Evolutionary conservation across 2,113 vertebrate genomes (phyloP).

Genomic region (Antennarius striatus): DNA sequence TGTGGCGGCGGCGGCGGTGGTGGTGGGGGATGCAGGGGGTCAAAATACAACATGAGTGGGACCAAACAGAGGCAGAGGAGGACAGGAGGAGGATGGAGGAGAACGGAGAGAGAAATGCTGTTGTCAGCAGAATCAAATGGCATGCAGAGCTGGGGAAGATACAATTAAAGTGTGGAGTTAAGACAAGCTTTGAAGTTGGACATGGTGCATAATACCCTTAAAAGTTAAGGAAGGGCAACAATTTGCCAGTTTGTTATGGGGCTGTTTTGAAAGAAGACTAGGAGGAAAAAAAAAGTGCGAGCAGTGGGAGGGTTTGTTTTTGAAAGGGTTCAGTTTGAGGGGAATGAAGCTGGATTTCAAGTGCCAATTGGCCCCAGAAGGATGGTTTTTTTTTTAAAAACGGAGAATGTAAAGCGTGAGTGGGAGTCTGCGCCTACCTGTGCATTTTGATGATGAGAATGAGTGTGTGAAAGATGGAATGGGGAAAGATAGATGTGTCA

Average conservation of each 20-base stretch:
- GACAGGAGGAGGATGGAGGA: slow-evolving; percentile 64
- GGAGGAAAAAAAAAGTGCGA: not conserved
- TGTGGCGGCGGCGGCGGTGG: slow-evolving; percentile 1
- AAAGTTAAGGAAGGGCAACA: slow-evolving; percentile 71
- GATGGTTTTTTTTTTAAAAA: slow-evolving; percentile 43
- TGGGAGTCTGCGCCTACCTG: slow-evolving; percentile 59
- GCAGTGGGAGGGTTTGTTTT: slow-evolving; percentile 55
- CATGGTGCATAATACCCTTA: slow-evolving; percentile 76
- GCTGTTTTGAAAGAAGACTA: slow-evolving; percentile 62
- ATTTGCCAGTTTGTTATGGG: slow-evolving; percentile 74
- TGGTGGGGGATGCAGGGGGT: slow-evolving; percentile 19
- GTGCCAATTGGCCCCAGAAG: slow-evolving; percentile 65
- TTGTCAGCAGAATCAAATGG: slow-evolving; percentile 83
- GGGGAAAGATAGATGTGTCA: slow-evolving; percentile 42
- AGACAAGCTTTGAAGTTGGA: slow-evolving; percentile 86
- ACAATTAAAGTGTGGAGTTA: slow-evolving; percentile 84
- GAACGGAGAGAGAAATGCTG: slow-evolving; percentile 62
- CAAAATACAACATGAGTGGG: slow-evolving; percentile 28
- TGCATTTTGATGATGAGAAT: slow-evolving; percentile 52
- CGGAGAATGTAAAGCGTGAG: slow-evolving; percentile 33
- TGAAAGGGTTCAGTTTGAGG: slow-evolving; percentile 74
- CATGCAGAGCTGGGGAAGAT: slow-evolving; percentile 80
- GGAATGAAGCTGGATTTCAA: slow-evolving; percentile 74
- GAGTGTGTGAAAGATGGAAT: slow-evolving; percentile 46
- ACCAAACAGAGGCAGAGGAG: slow-evolving; percentile 33